A percentile compares a stretch with the other conserved stretches of the same genome.
Evolutionary conservation across 2,113 vertebrate species (phyloP).

Genomic region (Lophotis ruficrista): DNA sequence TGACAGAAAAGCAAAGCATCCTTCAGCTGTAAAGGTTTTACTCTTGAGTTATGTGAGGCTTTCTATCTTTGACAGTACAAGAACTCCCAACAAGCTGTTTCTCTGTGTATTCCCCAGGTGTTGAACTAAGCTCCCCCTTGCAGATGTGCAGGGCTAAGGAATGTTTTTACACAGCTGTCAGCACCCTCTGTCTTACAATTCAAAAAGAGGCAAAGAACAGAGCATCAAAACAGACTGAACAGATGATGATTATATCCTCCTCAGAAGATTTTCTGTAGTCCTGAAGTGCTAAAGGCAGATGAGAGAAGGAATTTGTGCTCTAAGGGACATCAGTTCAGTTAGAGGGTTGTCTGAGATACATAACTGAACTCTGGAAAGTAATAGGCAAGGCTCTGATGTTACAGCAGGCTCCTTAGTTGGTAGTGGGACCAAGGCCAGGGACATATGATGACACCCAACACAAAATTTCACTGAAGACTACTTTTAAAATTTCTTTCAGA

Average conservation of each 20-base stretch:
- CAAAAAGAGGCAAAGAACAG: background rate
- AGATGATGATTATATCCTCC: background rate
- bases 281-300: background rate
- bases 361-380: background rate
- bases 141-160: background rate
- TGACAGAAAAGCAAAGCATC: background rate
- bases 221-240: background rate
- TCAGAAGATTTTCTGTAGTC: background rate
- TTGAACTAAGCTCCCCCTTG: background rate
- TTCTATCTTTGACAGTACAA: background rate
- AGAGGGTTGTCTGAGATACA: fast-evolving
- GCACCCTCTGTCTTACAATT: background rate
- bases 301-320: background rate
- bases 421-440: background rate
- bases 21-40: background rate
- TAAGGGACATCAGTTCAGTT: background rate
- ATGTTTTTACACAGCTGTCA: background rate
- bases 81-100: background rate
- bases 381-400: background rate
- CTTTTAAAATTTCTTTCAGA: background rate
- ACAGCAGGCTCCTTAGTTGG: background rate
- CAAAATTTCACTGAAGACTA: background rate
- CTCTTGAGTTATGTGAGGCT: background rate
- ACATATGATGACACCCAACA: fast-evolving
- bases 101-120: background rate